Conservation (phyloP, 2,797 vertebrate species). For the Falco concolor region DNA sequence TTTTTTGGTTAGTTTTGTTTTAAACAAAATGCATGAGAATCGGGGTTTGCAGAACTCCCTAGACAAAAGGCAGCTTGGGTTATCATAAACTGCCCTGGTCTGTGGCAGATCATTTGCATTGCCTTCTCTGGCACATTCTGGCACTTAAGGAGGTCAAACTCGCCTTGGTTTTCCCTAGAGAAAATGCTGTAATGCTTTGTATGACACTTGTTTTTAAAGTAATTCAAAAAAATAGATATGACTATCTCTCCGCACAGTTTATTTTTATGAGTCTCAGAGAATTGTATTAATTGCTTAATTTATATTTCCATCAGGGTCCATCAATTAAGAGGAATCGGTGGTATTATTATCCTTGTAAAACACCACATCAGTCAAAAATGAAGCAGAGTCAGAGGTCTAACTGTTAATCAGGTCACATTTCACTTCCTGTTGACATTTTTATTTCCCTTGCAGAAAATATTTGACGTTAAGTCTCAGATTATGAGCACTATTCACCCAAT, state of each 20-base stretch:
- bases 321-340: slow-evolving; percentile 37
- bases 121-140: neutral
- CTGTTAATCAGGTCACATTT: slow-evolving; percentile 76
- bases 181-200: neutral
- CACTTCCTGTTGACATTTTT: slow-evolving; percentile 74
- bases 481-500: slow-evolving; percentile 48
- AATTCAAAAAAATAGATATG: slow-evolving; percentile 48
- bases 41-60: neutral
- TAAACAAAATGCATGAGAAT: neutral
- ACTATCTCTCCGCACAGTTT: neutral
- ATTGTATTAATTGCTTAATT: slow-evolving; percentile 63
- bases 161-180: neutral
- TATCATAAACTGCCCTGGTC: neutral
- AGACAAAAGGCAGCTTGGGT: slow-evolving; percentile 2
- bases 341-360: slow-evolving; percentile 58
- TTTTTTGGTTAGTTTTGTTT: slow-evolving; percentile 13
- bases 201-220: slow-evolving; percentile 33
- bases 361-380: slow-evolving; percentile 52
- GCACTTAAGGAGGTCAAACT: slow-evolving; percentile 59
- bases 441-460: slow-evolving; percentile 75
- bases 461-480: slow-evolving; percentile 60
- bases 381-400: slow-evolving; percentile 69
- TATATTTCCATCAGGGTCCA: slow-evolving; percentile 51
- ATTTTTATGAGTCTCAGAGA: slow-evolving; percentile 56
- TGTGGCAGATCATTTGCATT: slow-evolving; percentile 7